Base-by-base conservation (phyloP, 2,797 vertebrate genomes). In the Manis pentadactyla region DNA sequence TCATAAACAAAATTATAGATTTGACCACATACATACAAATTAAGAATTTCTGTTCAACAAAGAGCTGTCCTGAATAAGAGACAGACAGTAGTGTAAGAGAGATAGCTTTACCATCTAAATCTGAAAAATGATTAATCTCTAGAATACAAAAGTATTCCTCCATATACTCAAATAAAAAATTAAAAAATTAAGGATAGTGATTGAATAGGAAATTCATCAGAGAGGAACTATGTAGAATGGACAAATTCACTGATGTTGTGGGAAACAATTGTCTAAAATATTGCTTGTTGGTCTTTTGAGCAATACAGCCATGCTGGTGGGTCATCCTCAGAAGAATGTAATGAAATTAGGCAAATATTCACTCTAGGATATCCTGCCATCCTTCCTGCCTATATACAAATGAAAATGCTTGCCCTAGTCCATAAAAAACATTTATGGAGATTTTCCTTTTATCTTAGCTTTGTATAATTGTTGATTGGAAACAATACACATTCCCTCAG, bases 241-340 rank as follows among this genome's bases (percentile, higher is more conserved):
- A n/a, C 53, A 68, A 53, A 2, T 42, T 21, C 55, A 71, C 5
- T 15, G 2, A 49, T 78, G 18, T 61, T 74, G 46, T 63, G 7
- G 73, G n/a, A 90, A 74, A 79, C 10, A 42, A 23, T 31, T 73
- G 37, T 46, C 9, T 51, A 55, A 49, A 37, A 63, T 49, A 27
- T 39, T 37, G 4, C 7, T 21, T 87, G 1, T 66, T 17, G 1
- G 0, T 46, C 4, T 39, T 1, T 23, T n/a, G 5, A 29, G 14
- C 9, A 29, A 34, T 39, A 39, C 57, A 79, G 0, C 3, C 12
- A 27, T 78, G 84, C n/a, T 53, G 12, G 31, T 31, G 2, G 2
- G 21, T 79, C 14, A 92, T 0, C 1, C 10, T 31, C 13, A 37
- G 51, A 94, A 81, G 9, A 83, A 73, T 49, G 23, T 15, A 51